These are phyloP conservation scores for Phoebastria nigripes DNA, from an alignment of 2,797 vertebrate species.

Conservation along the genomic window DNA sequence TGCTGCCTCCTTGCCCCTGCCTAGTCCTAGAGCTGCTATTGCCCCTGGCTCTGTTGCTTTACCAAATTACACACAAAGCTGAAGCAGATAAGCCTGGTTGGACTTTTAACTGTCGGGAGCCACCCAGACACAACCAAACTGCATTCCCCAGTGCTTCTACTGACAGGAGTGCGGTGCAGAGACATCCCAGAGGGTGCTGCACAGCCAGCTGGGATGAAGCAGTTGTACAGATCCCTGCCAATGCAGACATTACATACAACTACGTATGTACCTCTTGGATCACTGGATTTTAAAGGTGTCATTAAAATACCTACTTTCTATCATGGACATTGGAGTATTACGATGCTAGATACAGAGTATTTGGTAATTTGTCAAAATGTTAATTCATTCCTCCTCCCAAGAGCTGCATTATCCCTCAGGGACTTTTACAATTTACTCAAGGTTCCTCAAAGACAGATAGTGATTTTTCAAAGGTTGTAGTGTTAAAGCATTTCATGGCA, in stretches of 20 bases:
- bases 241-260: not conserved
- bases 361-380: not conserved
- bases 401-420: not conserved
- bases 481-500: not conserved
- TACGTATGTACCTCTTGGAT: accelerated
- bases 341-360: not conserved
- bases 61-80: not conserved
- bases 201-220: not conserved
- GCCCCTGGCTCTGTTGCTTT: not conserved
- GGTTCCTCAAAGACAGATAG: not conserved
- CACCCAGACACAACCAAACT: not conserved
- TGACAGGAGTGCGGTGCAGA: not conserved
- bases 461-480: not conserved
- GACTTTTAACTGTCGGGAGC: not conserved
- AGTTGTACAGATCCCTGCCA: not conserved
- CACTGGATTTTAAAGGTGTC: not conserved
- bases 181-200: not conserved
- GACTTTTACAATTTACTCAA: not conserved
- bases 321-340: not conserved
- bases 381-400: not conserved
- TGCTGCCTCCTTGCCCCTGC: not conserved
- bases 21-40: not conserved
- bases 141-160: not conserved
- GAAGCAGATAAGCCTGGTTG: not conserved
- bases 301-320: not conserved